These are phyloP conservation scores for Halcyon smyrnensis DNA, from an alignment of 2,797 vertebrate species.

Conservation along the genomic window DNA sequence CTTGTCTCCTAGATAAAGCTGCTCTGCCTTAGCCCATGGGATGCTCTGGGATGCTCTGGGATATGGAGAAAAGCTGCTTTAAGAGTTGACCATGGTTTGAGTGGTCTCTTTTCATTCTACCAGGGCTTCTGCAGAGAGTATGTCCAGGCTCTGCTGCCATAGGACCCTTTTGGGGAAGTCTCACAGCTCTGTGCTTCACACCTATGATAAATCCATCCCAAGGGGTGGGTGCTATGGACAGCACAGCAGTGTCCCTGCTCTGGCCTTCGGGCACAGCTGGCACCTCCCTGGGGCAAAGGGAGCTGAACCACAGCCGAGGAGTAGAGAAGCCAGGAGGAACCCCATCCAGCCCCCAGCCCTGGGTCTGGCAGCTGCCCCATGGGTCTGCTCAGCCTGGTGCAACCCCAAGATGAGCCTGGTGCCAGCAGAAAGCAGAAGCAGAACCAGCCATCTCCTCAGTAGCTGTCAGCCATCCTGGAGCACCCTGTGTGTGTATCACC, in stretches of 20 bases:
- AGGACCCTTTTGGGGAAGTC: background rate
- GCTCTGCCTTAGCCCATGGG: background rate
- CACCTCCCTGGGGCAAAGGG: background rate
- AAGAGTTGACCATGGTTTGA: accelerated
- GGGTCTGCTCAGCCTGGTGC: background rate
- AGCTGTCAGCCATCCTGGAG: background rate
- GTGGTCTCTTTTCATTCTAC: background rate
- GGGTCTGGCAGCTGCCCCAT: background rate
- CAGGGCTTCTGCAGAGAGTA: background rate
- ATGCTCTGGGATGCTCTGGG: background rate
- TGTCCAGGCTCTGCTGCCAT: background rate
- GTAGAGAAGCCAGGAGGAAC: background rate
- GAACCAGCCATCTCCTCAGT: background rate
- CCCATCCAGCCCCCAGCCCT: background rate
- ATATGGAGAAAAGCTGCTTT: background rate
- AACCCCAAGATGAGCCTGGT: background rate
- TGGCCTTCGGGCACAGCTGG: background rate
- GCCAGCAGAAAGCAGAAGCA: background rate
- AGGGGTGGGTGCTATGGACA: background rate
- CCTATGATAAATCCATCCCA: background rate
- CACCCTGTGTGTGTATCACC: background rate
- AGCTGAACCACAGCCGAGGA: background rate
- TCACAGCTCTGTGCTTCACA: background rate
- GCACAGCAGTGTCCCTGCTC: background rate
- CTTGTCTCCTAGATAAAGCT: background rate